Evolutionary conservation across 1,140 invertebrate species (phyloP).

Genomic region (Ips nitidus): DNA sequence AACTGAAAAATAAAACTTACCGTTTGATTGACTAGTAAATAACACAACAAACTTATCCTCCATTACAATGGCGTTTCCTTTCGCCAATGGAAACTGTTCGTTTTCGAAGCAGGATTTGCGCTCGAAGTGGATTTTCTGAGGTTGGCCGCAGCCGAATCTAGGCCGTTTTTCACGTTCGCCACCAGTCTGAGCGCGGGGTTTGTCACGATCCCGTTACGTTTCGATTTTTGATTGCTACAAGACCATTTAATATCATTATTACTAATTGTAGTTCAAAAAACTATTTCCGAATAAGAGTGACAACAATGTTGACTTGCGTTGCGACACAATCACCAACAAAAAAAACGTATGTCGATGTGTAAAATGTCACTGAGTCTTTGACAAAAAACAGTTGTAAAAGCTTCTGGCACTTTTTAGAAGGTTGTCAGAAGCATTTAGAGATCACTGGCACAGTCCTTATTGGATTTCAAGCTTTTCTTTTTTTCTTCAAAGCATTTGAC

Average conservation of each 20-base stretch:
- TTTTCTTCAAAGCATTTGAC: too few relatives aligned
- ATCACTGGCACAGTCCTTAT: too few relatives aligned
- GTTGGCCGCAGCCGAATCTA: constrained; percentile 62
- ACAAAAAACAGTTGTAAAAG: too few relatives aligned
- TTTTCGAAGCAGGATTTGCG: constrained; percentile 57
- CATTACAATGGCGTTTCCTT: constrained; percentile 68
- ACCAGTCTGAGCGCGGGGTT: constrained; percentile 83
- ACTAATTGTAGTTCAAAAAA: neutral
- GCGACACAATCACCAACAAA: too few relatives aligned
- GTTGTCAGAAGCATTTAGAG: too few relatives aligned
- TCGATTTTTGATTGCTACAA: constrained; percentile 62
- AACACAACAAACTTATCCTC: constrained; percentile 31
- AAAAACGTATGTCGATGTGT: neutral
- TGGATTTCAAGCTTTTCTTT: too few relatives aligned
- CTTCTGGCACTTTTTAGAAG: too few relatives aligned
- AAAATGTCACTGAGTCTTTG: too few relatives aligned
- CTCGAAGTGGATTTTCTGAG: constrained; percentile 55
- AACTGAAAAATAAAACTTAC: constrained; percentile 31
- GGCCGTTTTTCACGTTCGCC: constrained; percentile 68
- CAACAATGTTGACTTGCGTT: neutral
- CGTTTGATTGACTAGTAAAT: constrained; percentile 49
- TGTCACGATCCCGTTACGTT: constrained; percentile 87
- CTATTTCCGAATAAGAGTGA: too few relatives aligned
- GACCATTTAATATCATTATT: neutral
- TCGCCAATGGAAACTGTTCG: constrained; percentile 71